phyloP scores from a whole-genome alignment of 1,140 invertebrate genomes.

The Caenorhabditis brenneri region DNA sequence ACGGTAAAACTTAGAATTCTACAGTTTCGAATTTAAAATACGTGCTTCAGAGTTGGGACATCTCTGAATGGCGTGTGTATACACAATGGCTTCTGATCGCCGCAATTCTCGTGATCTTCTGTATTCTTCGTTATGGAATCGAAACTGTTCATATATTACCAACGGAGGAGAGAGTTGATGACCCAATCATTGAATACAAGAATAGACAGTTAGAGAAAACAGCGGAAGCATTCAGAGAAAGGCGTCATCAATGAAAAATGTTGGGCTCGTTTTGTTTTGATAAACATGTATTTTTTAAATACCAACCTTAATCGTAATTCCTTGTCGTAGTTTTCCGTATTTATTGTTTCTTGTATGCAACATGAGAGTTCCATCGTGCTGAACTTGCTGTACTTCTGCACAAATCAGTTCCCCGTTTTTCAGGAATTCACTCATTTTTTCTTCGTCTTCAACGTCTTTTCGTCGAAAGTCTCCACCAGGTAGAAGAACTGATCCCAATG shows the following conservation, averaged over 20 bases:
- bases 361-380: constrained; percentile 85
- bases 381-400: constrained; percentile 82
- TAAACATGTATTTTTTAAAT: no score
- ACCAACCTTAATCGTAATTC: constrained; percentile 80
- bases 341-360: constrained; percentile 93
- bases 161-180: background rate
- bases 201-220: constrained; percentile 18
- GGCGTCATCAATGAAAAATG: background rate
- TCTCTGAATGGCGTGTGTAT: background rate
- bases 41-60: background rate
- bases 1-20: background rate
- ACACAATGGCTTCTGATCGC: constrained; percentile 11
- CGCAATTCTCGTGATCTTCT: background rate
- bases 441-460: constrained; percentile 92
- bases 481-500: constrained; percentile 91
- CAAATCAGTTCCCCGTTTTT: constrained; percentile 95
- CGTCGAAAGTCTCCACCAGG: constrained; percentile 92
- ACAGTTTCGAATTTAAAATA: background rate
- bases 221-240: background rate
- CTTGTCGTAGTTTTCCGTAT: constrained; percentile 91
- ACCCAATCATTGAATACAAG: background rate
- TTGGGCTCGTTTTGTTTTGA: no score
- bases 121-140: constrained; percentile 1
- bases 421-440: constrained; percentile 92
- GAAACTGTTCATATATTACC: background rate